Evolutionary conservation across 2,113 vertebrate species (phyloP).

Genomic region (Hiodon alosoides): DNA sequence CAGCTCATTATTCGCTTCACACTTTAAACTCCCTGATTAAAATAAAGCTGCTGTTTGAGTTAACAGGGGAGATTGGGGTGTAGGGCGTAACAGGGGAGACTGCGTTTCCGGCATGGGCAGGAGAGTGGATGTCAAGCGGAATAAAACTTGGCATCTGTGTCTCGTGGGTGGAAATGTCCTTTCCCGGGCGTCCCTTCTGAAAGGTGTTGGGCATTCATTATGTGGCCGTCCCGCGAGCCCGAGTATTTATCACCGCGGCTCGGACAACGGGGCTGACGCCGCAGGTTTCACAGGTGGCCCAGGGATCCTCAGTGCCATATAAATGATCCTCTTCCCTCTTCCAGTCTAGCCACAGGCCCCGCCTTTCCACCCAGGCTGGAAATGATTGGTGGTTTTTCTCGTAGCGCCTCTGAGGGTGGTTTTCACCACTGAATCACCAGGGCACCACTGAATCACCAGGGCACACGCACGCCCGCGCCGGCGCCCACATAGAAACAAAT

Average conservation of each 20-base stretch:
- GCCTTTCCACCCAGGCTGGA: not conserved
- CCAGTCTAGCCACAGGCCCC: not conserved
- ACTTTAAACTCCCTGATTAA: no score
- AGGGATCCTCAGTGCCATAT: not conserved
- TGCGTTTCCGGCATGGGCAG: no score
- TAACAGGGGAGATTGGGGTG: no score
- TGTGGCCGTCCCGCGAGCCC: not conserved
- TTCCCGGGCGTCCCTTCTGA: not conserved
- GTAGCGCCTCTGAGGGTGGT: no score
- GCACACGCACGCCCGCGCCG: no score
- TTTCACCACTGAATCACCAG: no score
- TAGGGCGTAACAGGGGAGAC: no score
- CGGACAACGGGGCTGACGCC: not conserved
- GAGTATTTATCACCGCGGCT: not conserved
- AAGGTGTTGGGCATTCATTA: slow-evolving; percentile 9
- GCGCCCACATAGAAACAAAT: no score
- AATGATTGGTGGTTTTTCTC: not conserved
- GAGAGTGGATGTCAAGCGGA: no score
- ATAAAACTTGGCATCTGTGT: not conserved
- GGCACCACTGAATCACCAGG: no score
- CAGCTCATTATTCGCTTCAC: no score
- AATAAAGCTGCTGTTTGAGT: no score
- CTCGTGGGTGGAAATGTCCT: not conserved
- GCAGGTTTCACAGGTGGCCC: slow-evolving; percentile 2
- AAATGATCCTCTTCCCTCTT: not conserved